These are phyloP conservation scores for Apocrypta bakeri DNA, from an alignment of 1,140 invertebrate species.

Conservation along the genomic window DNA sequence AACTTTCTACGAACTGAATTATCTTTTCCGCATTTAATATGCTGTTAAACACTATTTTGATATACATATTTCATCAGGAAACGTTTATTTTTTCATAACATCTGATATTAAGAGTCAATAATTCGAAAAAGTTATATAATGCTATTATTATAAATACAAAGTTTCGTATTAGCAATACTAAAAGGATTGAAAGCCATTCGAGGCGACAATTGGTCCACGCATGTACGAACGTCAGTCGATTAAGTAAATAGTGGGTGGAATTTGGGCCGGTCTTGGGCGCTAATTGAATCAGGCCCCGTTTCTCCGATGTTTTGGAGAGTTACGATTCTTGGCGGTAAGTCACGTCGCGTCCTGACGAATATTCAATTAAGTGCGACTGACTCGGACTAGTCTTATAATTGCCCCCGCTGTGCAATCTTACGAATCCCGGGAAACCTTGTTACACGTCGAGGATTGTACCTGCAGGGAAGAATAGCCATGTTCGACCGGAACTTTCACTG, in stretches of 20 bases:
- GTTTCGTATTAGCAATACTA: too few species aligned
- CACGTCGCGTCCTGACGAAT: constrained; percentile 12
- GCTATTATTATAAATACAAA: too few species aligned
- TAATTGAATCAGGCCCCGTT: constrained; percentile 16
- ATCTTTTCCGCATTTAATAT: too few species aligned
- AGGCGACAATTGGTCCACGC: background rate
- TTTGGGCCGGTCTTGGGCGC: background rate
- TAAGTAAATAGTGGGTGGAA: background rate
- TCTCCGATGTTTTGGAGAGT: background rate
- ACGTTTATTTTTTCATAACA: too few species aligned
- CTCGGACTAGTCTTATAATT: background rate
- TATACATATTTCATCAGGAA: too few species aligned
- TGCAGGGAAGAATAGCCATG: too few species aligned
- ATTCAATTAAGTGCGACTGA: constrained; percentile 2
- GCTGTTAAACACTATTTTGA: too few species aligned
- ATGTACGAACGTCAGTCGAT: background rate
- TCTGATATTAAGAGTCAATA: too few species aligned
- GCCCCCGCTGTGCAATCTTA: background rate
- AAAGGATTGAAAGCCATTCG: background rate
- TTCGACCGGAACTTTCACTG: too few species aligned
- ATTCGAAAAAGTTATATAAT: too few species aligned
- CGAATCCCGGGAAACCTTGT: background rate
- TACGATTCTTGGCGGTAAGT: too few species aligned
- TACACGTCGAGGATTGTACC: background rate
- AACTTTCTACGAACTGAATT: too few species aligned